Conservation (phyloP, 2,113 vertebrate species). For the Halcyon senegalensis region DNA sequence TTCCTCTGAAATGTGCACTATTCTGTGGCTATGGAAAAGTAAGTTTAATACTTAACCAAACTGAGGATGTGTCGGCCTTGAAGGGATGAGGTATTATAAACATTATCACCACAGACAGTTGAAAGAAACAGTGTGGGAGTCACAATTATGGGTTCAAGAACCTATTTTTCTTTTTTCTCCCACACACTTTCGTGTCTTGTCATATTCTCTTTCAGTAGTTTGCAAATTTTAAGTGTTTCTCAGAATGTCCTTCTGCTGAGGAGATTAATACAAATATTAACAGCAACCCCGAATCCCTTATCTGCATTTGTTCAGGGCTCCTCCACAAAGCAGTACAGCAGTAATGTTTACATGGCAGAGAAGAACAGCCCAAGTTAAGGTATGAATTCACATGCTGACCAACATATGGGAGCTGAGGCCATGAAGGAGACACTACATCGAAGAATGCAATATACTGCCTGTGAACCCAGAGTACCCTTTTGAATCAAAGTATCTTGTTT, state of each 20-base stretch:
- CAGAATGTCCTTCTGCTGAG: conserved; percentile 44
- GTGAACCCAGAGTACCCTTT: background rate
- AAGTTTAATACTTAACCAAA: conserved; percentile 3
- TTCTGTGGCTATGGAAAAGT: conserved; percentile 33
- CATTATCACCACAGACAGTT: conserved; percentile 67
- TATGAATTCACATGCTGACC: background rate
- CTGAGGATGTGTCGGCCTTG: conserved; percentile 32
- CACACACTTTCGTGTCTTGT: conserved; percentile 66
- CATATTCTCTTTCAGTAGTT: conserved; percentile 63
- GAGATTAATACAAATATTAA: background rate
- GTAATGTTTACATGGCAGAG: background rate
- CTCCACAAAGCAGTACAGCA: background rate
- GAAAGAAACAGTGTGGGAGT: conserved; percentile 77
- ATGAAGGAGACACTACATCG: background rate
- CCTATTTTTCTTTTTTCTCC: conserved; percentile 74
- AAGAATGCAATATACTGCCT: background rate
- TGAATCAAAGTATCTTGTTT: background rate
- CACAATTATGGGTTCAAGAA: conserved; percentile 78
- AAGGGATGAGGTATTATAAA: conserved; percentile 62
- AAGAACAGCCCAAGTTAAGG: background rate
- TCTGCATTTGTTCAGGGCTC: background rate
- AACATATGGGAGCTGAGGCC: background rate
- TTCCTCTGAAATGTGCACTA: background rate
- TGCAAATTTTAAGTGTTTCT: conserved; percentile 62
- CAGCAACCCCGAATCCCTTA: background rate